These are phyloP conservation scores for Drosophila colorata DNA, from an alignment of 2,888 invertebrate species.

Conservation along the genomic window DNA sequence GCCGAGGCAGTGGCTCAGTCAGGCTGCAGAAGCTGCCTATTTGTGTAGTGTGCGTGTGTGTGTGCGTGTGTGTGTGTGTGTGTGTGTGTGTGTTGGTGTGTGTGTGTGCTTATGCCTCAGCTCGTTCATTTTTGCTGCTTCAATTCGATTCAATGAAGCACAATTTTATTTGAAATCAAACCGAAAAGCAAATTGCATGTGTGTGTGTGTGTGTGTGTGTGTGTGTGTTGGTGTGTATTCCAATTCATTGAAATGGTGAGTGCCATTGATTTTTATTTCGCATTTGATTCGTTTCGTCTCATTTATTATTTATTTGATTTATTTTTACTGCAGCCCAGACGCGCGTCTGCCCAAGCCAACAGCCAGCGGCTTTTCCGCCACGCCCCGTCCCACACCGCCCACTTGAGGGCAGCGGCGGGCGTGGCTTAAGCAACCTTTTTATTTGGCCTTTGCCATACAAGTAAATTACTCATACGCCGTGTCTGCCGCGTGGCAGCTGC, in stretches of 20 bases:
- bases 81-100: conserved; percentile 9
- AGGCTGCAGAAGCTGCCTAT: conserved; percentile 28
- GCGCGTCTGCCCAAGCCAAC: conserved; percentile 14
- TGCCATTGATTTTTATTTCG: conserved; percentile 80
- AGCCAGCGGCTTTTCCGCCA: no score
- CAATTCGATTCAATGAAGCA: conserved; percentile 79
- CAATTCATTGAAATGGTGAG: conserved; percentile 78
- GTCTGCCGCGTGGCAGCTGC: conserved; percentile 24
- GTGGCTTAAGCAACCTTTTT: conserved; percentile 35
- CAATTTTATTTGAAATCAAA: conserved; percentile 80
- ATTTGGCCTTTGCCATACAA: conserved; percentile 30
- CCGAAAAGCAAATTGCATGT: conserved; percentile 72
- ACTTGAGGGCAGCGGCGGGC: conserved; percentile 3
- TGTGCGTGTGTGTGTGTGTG: conserved; percentile 2
- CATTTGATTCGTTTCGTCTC: conserved; percentile 80
- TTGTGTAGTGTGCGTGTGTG: conserved; percentile 3
- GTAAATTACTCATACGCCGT: conserved; percentile 73
- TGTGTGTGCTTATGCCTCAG: conserved; percentile 20
- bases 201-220: conserved; percentile 27
- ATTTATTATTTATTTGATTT: conserved; percentile 80
- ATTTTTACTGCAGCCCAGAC: conserved; percentile 66
- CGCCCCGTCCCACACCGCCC: background rate
- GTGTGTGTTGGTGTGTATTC: conserved; percentile 49
- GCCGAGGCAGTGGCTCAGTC: conserved; percentile 36
- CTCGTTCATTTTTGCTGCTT: conserved; percentile 69